Conservation (phyloP, 2,113 vertebrate genomes). For the Ochotona princeps region DNA sequence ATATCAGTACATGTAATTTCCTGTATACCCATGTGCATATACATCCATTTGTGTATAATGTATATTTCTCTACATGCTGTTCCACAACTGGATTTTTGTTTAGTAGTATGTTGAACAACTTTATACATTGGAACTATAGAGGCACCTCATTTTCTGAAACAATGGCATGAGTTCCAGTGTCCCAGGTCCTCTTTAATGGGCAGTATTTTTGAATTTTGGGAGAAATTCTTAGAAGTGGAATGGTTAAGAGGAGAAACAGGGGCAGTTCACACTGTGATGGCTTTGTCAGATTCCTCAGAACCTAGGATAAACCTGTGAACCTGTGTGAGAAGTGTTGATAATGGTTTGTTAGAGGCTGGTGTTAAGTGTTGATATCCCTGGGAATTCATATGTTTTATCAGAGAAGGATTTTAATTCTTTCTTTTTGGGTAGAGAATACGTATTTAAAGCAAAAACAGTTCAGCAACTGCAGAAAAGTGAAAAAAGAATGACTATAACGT, state of each 20-base stretch:
- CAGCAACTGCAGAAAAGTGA: background rate
- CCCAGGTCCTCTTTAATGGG: background rate
- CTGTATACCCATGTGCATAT: background rate
- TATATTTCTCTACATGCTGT: background rate
- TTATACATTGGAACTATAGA: background rate
- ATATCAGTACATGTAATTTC: background rate
- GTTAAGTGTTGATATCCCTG: background rate
- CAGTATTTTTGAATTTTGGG: background rate
- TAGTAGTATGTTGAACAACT: background rate
- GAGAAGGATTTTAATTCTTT: background rate
- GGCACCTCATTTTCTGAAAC: conserved; percentile 8
- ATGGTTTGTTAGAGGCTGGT: conserved; percentile 1
- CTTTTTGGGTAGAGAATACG: background rate
- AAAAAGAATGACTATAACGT: background rate
- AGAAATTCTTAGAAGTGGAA: background rate
- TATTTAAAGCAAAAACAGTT: conserved; percentile 13
- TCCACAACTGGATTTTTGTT: background rate
- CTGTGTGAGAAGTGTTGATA: background rate
- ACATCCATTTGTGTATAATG: background rate
- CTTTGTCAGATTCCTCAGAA: background rate
- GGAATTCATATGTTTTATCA: background rate
- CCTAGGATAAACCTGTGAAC: background rate
- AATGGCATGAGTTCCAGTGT: background rate
- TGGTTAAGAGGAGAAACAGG: background rate
- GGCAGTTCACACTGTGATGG: background rate